Evolutionary conservation across 1,140 invertebrate genomes (phyloP).

Genomic region (Drosophila cardini): DNA sequence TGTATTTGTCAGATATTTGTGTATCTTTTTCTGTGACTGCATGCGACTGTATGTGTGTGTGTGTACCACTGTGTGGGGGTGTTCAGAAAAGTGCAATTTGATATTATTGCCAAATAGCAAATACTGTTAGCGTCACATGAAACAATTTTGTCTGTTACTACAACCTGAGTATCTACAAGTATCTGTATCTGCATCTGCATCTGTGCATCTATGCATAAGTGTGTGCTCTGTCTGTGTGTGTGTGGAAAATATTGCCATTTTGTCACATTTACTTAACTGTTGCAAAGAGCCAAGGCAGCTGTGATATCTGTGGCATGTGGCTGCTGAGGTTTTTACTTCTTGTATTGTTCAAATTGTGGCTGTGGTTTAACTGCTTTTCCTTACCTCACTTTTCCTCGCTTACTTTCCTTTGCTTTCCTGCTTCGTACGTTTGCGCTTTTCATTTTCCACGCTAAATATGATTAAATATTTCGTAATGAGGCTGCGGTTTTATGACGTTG

Average conservation of each 20-base stretch:
- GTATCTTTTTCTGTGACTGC: slow-evolving; percentile 55
- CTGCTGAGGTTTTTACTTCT: slow-evolving; percentile 66
- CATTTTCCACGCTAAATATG: slow-evolving; percentile 66
- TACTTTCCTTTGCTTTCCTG: slow-evolving; percentile 1
- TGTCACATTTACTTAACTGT: slow-evolving; percentile 43
- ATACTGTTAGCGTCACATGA: slow-evolving; percentile 65
- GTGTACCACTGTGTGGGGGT: slow-evolving; percentile 5
- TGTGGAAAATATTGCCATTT: slow-evolving; percentile 58
- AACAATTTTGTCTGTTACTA: slow-evolving; percentile 31
- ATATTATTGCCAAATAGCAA: slow-evolving; percentile 81
- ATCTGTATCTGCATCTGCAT: slow-evolving; percentile 15
- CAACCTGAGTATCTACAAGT: slow-evolving; percentile 26
- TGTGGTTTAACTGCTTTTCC: slow-evolving; percentile 12
- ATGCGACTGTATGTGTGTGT: slow-evolving; percentile 13
- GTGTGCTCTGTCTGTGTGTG: slow-evolving; percentile 1
- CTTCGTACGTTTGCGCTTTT: slow-evolving; percentile 31
- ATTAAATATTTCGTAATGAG: slow-evolving; percentile 83
- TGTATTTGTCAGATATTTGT: slow-evolving; percentile 80
- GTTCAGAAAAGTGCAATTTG: slow-evolving; percentile 77
- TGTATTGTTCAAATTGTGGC: slow-evolving; percentile 67
- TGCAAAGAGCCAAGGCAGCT: slow-evolving; percentile 35
- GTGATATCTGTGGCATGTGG: slow-evolving; percentile 57
- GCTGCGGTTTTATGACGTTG: slow-evolving; percentile 60
- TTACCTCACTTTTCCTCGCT: neutral
- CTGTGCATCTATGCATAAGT: slow-evolving; percentile 5